Evolutionary conservation across 2,888 invertebrate species (phyloP), one percentile per base, ranked within the genome.

Genomic region (Sycophila texana): DNA sequence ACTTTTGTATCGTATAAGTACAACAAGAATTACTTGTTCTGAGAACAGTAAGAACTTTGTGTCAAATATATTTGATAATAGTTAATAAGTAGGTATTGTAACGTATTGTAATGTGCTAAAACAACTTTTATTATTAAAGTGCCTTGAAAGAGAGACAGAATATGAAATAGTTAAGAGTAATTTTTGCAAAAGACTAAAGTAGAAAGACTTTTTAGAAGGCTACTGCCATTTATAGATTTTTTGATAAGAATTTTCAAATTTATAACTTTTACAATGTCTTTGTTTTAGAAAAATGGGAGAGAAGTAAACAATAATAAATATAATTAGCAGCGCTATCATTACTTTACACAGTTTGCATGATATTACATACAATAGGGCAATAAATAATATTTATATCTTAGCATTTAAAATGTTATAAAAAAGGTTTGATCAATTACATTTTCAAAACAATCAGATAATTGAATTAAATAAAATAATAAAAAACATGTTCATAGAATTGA

Each of bases 81-180:
- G 67, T 80, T 71, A n/a, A 70, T 55, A 74, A 58, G 53, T 22
- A 80, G 61, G 78, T 72, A 72, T 75, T 72, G 79, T n/a, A 47
- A 55, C 10, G 39, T 39, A 39, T 39, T 39, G 39, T 39, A 39
- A 39, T 10, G 10, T 39, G 39, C 39, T 73, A 60, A 73, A 22
- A 47, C 22, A 74, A 63, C 20, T 70, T 20, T 74, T 51, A 77
- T 67, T 60, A 82, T 72, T 55, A 71, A 82, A 80, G 83, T 83
- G 83, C 83, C 83, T 83, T 83, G 61, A 26, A 79, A 58, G 63
- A 61, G 14, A 26, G n/a, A 60, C 66, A 3, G 39, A 66, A 30
- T 5, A 51, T 30, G 4, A 47, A 39, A 47, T n/a, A 39, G 39
- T 57, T 26, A 74, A 65, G 73, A 51, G 12, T 73, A 60, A 73